Base-by-base conservation (phyloP, 2,113 vertebrate genomes). In the Gorsachius goisagi region DNA sequence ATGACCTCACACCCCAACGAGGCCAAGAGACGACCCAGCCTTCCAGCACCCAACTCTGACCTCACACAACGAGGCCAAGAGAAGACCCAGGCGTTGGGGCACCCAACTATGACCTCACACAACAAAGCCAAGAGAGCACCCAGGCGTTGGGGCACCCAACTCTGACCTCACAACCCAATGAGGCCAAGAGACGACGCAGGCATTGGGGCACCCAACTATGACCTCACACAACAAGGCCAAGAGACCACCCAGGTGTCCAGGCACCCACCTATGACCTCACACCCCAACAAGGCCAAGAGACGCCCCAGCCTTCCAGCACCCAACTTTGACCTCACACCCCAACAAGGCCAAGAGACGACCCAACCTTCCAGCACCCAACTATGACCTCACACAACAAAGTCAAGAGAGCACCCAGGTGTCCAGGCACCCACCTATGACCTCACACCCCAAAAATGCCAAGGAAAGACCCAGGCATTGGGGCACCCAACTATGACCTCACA, bases 341-440 rank as follows among this genome's bases (percentile, higher is more conserved):
- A 41, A 9, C 26, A 21, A 10, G 3, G 8, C 2, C 39, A 2
- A 26, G 12, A 12, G 7, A 26, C 3, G 9, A 11, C 16, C 11
- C 55, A 39, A 10, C 8, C 37, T 9, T 39, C 37, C 37, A 39
- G 33, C 4, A n/a, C 3, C 21, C 13, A 49, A 4, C 13, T 27
- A 11, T 15, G 24, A 22, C 6, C 18, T 52, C 49, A 24, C 28
- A 24, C 49, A 26, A 24, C 23, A 50, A 14, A 3, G 23, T 23
- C 50, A 12, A 26, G 23, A 4, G 11, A 19, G 30, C 11, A 33
- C 55, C 18, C 55, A 56, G 11, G 17, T 7, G 18, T 12, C 30
- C 3, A 9, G 9, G 52, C 52, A 18, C 50, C 50, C 24, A 52
- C 14, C 22, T 23, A 11, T 24, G 49, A 50, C 49, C 22, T 50